A percentile compares a stretch with the other conserved stretches of the same genome.
These are phyloP conservation scores for Metaphire vulgaris DNA, from an alignment of 1,140 invertebrate genomes.

Conservation along the genomic window DNA sequence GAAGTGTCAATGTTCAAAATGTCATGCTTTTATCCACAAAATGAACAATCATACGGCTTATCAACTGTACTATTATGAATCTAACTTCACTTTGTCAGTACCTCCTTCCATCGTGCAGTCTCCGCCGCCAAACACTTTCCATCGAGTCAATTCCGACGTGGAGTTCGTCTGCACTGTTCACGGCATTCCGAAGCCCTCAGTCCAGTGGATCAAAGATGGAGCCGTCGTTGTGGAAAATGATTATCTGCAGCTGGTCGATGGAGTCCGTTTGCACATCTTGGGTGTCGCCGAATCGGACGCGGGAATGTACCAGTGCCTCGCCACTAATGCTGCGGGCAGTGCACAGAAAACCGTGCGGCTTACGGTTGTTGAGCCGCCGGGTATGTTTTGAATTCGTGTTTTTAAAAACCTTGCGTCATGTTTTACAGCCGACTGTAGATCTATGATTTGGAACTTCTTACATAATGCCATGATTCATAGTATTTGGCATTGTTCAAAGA, in stretches of 20 bases:
- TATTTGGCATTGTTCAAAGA: too few species aligned
- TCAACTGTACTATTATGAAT: too few species aligned
- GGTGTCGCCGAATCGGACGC: conserved; percentile 80
- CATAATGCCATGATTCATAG: too few species aligned
- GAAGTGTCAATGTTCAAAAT: too few species aligned
- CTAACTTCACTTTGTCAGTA: too few species aligned
- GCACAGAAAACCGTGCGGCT: conserved; percentile 76
- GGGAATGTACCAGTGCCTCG: conserved; percentile 91
- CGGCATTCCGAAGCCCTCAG: conserved; percentile 71
- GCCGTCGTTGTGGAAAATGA: conserved; percentile 76
- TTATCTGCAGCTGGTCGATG: conserved; percentile 69
- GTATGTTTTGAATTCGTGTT: too few species aligned
- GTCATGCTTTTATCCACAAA: too few species aligned
- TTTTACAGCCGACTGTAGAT: too few species aligned
- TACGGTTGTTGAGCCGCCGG: too few species aligned
- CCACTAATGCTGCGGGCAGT: conserved; percentile 76
- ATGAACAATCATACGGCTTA: too few species aligned
- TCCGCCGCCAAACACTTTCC: conserved; percentile 64
- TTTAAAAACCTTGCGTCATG: too few species aligned
- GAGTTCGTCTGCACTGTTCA: conserved; percentile 77
- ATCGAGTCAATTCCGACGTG: conserved; percentile 72
- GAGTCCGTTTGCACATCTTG: conserved; percentile 75
- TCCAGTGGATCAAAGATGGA: conserved; percentile 88
- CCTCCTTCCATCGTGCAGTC: conserved; percentile 71
- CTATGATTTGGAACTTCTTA: too few species aligned